A percentile compares a stretch with the other conserved stretches of the same genome.
These are phyloP conservation scores for Psococerastis gibbosa DNA, from an alignment of 2,888 invertebrate species.

Conservation along the genomic window DNA sequence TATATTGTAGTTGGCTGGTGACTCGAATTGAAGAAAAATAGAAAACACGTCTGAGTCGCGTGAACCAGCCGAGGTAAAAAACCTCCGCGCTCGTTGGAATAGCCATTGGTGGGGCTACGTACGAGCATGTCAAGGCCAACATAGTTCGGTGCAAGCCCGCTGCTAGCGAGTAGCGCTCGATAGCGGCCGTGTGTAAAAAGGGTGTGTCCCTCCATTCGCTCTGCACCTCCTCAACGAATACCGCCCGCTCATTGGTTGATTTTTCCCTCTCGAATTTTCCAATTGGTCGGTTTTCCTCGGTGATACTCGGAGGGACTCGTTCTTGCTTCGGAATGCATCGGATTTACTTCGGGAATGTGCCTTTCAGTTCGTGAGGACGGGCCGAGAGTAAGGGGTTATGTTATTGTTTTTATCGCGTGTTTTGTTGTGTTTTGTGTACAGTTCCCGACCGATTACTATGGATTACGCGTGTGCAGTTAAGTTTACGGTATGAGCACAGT, in stretches of 20 bases:
- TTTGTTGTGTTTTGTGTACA: background rate
- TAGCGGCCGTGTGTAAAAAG: no score
- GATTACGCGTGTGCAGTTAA: background rate
- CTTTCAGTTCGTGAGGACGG: background rate
- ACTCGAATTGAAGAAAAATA: no score
- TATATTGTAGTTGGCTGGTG: no score
- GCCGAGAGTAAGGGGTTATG: background rate
- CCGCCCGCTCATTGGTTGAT: no score
- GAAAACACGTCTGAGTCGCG: no score
- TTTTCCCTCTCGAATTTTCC: no score
- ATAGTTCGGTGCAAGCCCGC: background rate
- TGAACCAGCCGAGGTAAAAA: no score
- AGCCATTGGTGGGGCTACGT: no score
- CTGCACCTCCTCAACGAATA: no score
- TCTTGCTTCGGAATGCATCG: constrained; percentile 8
- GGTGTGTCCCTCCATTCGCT: no score
- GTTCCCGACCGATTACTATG: background rate
- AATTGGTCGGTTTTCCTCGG: background rate
- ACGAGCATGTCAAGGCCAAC: background rate
- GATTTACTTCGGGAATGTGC: background rate
- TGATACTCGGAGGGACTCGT: background rate
- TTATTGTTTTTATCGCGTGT: background rate
- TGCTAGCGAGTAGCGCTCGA: background rate
- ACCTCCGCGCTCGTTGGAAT: no score
- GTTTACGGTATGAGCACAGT: background rate